These are phyloP conservation scores for Ctenomys sociabilis DNA, from an alignment of 2,113 vertebrate species.

Conservation along the genomic window DNA sequence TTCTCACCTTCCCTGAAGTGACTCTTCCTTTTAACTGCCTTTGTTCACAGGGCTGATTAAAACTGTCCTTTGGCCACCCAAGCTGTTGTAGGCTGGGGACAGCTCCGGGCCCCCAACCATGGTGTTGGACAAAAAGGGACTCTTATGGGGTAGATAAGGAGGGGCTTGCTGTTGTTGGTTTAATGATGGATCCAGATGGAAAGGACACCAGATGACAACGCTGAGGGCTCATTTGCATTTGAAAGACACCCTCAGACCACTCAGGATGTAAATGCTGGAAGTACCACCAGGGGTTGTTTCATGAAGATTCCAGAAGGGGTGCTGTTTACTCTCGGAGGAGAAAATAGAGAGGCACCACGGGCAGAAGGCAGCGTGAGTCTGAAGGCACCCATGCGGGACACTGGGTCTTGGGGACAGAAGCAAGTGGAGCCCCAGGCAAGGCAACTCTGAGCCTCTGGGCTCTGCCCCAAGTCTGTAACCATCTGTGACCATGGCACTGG, in stretches of 20 bases:
- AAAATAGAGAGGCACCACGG: background rate
- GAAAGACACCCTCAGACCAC: background rate
- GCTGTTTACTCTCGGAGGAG: background rate
- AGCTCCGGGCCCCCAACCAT: background rate
- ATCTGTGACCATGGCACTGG: too few relatives aligned
- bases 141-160: background rate
- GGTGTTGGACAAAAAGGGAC: background rate
- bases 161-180: background rate
- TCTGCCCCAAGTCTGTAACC: accelerated
- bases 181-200: background rate
- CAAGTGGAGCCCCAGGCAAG: background rate
- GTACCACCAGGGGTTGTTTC: background rate
- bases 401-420: accelerated
- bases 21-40: background rate
- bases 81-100: conserved; percentile 55
- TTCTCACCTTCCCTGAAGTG: conserved; percentile 52
- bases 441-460: background rate
- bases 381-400: accelerated
- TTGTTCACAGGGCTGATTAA: background rate
- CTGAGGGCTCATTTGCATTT: background rate
- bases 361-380: background rate
- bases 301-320: background rate
- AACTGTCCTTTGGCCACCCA: background rate
- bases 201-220: background rate
- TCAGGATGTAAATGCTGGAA: accelerated